phyloP scores from a whole-genome alignment of 2,113 vertebrate genomes.

The Leptocoma aspasia region DNA sequence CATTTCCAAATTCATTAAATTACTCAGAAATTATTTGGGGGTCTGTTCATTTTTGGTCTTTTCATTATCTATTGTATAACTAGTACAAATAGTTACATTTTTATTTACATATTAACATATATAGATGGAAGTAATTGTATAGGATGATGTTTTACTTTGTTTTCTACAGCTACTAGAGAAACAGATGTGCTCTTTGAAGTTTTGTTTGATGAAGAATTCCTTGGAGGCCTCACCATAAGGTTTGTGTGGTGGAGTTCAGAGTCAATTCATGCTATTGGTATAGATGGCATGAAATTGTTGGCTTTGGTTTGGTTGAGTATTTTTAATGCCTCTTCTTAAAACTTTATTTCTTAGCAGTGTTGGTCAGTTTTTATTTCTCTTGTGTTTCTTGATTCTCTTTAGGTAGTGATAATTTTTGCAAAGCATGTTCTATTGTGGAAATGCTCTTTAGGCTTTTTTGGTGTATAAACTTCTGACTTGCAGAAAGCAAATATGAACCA shows the following conservation, averaged over 20 bases:
- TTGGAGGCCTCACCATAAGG: constrained; percentile 93
- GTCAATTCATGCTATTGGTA: not conserved
- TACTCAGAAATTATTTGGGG: not conserved
- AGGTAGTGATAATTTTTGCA: not conserved
- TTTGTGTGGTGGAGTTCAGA: constrained; percentile 45
- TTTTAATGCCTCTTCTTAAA: not conserved
- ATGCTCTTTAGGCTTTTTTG: not conserved
- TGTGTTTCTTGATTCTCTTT: not conserved
- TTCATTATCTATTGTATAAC: not conserved
- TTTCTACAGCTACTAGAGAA: constrained; percentile 85
- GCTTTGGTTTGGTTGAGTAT: not conserved
- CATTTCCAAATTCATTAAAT: not conserved
- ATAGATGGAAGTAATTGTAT: not conserved
- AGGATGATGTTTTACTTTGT: not conserved
- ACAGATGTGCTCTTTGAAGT: constrained; percentile 96
- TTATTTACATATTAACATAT: not conserved
- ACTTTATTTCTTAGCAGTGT: not conserved
- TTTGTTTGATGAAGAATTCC: constrained; percentile 96
- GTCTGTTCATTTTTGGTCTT: not conserved
- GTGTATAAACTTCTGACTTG: not conserved
- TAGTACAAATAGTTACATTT: not conserved
- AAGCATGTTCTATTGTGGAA: not conserved
- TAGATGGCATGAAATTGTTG: not conserved
- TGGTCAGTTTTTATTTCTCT: not conserved
- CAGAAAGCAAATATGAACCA: not conserved